These are phyloP conservation scores for Sphaeramia orbicularis DNA, from an alignment of 2,797 vertebrate genomes.

Conservation along the genomic window DNA sequence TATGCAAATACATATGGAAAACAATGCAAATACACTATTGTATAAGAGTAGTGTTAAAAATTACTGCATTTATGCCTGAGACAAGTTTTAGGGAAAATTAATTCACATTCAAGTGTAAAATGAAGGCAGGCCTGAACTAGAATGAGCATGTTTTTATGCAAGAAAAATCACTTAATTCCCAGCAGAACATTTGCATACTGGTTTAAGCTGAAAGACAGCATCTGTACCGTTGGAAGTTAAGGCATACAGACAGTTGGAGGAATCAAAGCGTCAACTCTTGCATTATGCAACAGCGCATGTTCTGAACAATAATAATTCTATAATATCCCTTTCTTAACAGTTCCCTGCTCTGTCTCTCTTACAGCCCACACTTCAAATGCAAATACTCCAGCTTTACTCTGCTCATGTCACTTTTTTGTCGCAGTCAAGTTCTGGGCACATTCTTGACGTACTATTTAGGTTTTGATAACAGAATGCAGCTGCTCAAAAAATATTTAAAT, in stretches of 20 bases:
- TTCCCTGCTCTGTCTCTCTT: conserved; percentile 44
- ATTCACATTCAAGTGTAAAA: conserved; percentile 51
- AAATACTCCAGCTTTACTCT: conserved; percentile 8
- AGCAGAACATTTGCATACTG: conserved; percentile 69
- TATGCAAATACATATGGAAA: conserved; percentile 51
- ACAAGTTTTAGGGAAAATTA: conserved; percentile 43
- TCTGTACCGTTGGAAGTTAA: conserved; percentile 57
- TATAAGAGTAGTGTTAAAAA: conserved; percentile 30
- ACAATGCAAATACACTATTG: conserved; percentile 47
- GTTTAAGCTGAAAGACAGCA: conserved; percentile 60
- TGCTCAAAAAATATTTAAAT: too few relatives aligned
- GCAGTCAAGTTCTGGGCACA: conserved; percentile 7
- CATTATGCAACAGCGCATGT: conserved; percentile 65
- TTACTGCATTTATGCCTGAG: conserved; percentile 11
- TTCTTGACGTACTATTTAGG: conserved; percentile 32
- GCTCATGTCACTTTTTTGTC: conserved; percentile 44
- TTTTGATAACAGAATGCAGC: conserved; percentile 10
- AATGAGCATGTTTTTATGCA: conserved; percentile 64
- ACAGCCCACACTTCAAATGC: conserved; percentile 37
- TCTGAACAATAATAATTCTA: conserved; percentile 68
- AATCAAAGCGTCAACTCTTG: conserved; percentile 66
- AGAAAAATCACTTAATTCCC: conserved; percentile 56
- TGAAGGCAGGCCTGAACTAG: conserved; percentile 45
- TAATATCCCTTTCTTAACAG: conserved; percentile 58
- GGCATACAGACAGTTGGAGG: conserved; percentile 49